Evolutionary conservation across 2,888 invertebrate genomes (phyloP).

Genomic region (Dicycla oo): DNA sequence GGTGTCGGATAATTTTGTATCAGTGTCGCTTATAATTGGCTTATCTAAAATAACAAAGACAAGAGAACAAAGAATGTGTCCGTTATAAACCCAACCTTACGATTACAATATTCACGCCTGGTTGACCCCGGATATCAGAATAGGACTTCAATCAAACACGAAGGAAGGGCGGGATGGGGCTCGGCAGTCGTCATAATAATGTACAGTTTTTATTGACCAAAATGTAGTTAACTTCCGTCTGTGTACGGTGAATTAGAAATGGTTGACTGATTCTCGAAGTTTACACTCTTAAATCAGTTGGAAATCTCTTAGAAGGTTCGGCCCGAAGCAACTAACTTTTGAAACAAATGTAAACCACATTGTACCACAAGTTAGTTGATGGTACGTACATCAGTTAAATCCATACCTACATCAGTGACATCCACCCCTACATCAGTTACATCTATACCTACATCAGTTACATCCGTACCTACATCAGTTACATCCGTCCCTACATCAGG

Average conservation of each 20-base stretch:
- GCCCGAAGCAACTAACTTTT: too few relatives aligned
- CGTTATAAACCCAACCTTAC: conserved; percentile 49
- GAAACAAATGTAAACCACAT: too few relatives aligned
- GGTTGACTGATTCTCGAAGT: conserved; percentile 23
- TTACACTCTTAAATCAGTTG: neutral
- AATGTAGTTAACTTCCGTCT: conserved; percentile 42
- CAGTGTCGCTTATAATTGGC: neutral
- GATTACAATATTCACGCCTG: conserved; percentile 41
- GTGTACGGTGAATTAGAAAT: neutral
- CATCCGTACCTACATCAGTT: too few relatives aligned
- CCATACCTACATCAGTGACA: too few relatives aligned
- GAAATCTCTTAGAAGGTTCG: neutral
- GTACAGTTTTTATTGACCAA: conserved; percentile 40
- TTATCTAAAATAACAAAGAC: neutral
- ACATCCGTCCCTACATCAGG: too few relatives aligned
- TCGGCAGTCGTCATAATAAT: conserved; percentile 21
- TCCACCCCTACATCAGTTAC: too few relatives aligned
- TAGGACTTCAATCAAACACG: conserved; percentile 46
- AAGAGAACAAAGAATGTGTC: conserved; percentile 9
- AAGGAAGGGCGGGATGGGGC: conserved; percentile 42
- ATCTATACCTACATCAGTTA: too few relatives aligned
- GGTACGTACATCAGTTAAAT: too few relatives aligned
- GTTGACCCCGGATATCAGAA: conserved; percentile 44
- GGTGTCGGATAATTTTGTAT: neutral
- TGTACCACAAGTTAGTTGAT: too few relatives aligned